Conservation (phyloP, 2,888 invertebrate species). For the Caenorhabditis becei region DNA sequence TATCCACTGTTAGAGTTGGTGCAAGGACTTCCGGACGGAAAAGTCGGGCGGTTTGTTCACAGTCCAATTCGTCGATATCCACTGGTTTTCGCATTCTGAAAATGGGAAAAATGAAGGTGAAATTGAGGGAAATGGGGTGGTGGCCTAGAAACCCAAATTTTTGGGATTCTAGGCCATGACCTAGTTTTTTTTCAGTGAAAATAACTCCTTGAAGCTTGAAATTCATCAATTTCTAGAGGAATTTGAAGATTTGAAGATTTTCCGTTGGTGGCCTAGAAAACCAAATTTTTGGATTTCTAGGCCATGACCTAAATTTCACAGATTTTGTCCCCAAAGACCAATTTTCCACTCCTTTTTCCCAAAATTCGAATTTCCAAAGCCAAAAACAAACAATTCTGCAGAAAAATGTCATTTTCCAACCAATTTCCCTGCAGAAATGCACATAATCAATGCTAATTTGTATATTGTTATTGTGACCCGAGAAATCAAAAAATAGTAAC, state of each 20-base stretch:
- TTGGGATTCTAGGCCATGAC: neutral
- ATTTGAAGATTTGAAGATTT: too few species aligned
- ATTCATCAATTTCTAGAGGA: too few species aligned
- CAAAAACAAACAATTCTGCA: neutral
- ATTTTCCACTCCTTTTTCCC: too few species aligned
- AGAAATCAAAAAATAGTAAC: too few species aligned
- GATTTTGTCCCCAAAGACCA: too few species aligned
- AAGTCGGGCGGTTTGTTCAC: slow-evolving; percentile 70
- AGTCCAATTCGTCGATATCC: slow-evolving; percentile 68
- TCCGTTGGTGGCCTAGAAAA: neutral
- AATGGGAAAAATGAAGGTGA: neutral
- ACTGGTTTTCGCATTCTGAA: slow-evolving; percentile 67
- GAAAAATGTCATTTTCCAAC: neutral
- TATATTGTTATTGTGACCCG: too few species aligned
- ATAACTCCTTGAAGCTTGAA: too few species aligned
- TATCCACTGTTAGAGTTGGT: slow-evolving; percentile 67
- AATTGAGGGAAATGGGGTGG: neutral
- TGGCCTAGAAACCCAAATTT: too few species aligned
- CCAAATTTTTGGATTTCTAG: slow-evolving; percentile 7
- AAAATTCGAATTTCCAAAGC: too few species aligned
- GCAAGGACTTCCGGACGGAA: slow-evolving; percentile 71
- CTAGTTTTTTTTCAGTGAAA: neutral
- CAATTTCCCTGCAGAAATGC: too few species aligned
- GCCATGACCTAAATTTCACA: too few species aligned
- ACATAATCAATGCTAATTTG: too few species aligned